Evolutionary conservation across 1,140 invertebrate genomes (phyloP).

Genomic region (Solenopsis invicta): DNA sequence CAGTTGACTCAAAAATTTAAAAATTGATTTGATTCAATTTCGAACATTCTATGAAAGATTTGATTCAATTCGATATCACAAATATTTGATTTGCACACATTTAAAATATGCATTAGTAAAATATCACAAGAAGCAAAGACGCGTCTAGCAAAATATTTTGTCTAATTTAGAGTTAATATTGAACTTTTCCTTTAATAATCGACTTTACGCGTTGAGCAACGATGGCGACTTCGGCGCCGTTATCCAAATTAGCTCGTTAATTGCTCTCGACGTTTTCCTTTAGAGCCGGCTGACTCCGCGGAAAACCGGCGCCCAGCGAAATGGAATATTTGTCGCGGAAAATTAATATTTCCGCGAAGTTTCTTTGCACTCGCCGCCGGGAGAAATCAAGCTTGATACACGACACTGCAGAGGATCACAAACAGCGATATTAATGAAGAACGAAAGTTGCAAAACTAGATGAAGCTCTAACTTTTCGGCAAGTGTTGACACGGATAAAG

Average conservation of each 20-base stretch:
- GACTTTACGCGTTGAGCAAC: not conserved
- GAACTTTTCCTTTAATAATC: not conserved
- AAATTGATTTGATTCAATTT: too few species aligned
- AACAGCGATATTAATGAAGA: slow-evolving; percentile 42
- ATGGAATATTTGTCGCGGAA: slow-evolving; percentile 50
- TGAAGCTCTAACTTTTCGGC: slow-evolving; percentile 8
- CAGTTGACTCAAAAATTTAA: too few species aligned
- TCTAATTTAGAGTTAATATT: not conserved
- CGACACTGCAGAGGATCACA: not conserved
- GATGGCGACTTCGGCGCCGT: slow-evolving; percentile 5
- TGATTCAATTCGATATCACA: too few species aligned
- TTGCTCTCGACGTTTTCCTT: slow-evolving; percentile 26
- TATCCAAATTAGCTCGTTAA: slow-evolving; percentile 48
- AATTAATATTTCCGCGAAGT: slow-evolving; percentile 59
- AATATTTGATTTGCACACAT: too few species aligned
- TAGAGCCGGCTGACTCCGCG: not conserved
- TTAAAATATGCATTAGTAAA: too few species aligned
- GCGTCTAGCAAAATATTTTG: not conserved
- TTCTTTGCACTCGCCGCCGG: slow-evolving; percentile 3
- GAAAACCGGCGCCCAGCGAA: slow-evolving; percentile 18
- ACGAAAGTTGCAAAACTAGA: slow-evolving; percentile 38
- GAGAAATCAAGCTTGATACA: slow-evolving; percentile 48
- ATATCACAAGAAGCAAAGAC: too few species aligned
- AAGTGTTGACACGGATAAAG: not conserved
- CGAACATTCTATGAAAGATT: too few species aligned